Base-by-base conservation (phyloP, 2,888 invertebrate species). In the Notodonta dromedarius region DNA sequence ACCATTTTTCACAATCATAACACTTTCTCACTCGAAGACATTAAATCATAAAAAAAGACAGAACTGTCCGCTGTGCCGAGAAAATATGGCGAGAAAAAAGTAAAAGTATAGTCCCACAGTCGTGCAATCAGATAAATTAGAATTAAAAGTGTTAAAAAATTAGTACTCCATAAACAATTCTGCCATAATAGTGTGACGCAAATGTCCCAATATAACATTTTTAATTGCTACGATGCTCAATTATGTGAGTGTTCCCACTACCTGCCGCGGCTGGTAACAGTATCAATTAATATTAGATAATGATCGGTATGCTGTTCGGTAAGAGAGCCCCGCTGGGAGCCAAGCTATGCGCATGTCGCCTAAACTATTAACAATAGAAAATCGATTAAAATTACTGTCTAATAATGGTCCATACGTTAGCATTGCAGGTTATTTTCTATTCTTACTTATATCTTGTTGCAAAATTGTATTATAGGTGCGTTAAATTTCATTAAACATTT, bases 251-350 rank as follows among this genome's bases (percentile, higher is more conserved):
- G 70, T 79, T 76, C 70, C 71, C 71, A 71, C 73, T 63, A 56
- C 54, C 68, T 73, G 70, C 69, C 58, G 65, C 68, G 70, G 69
- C 71, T 74, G 69, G 69, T 71, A 74, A 74, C 74, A 62, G 65
- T 80, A 75, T 79, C 78, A 81, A 84, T 84, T 84, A 82, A 82
- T 77, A 69, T 65, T 61, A 71, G 80, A 83, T 82, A 76, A 71
- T 67, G 72, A 81, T 84, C 85, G 69, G 70, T 66, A 76, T 74
- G 70, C 59, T 66, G 63, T 71, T 74, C 61, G 63, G 63, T 66
- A 71, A 73, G 61, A 55, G 58, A 60, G 59, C 66, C 81, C 80
- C 69, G 79, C 78, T 76, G 82, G 9, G 76, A 64, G 68, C 61
- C 65, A 58, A 66, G 64, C 69, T 69, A 62, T 73, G 58, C 48